Evolutionary conservation across 1,140 invertebrate genomes (phyloP).

Genomic region (Drosophila melanogaster): Release_6_plus_ISO1_MT NT_037436.4:1465001-1465500

Average conservation of each 20-base stretch:
- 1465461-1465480: constrained; percentile 48
- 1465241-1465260: constrained; percentile 61
- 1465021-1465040: constrained; percentile 71
- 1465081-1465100: constrained; percentile 9
- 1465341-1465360: constrained; percentile 36
- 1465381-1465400: constrained; percentile 81
- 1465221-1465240: constrained; percentile 43
- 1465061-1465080: constrained; percentile 37
- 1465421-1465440: constrained; percentile 74
- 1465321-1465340: background rate
- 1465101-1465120: constrained; percentile 3
- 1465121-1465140: constrained; percentile 37
- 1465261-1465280: background rate
- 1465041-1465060: constrained; percentile 39
- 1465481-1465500: constrained; percentile 56
- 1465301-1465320: background rate
- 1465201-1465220: constrained; percentile 10
- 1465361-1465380: constrained; percentile 62
- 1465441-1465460: constrained; percentile 43
- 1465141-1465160: constrained; percentile 62
- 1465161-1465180: constrained; percentile 29
- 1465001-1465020: constrained; percentile 73
- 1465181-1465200: constrained; percentile 30
- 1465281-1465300: constrained; percentile 10
- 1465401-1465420: constrained; percentile 74